Percentiles rank a stretch among this genome's conserved stretches.
Evolutionary conservation across 2,113 vertebrate species (phyloP).

Genomic region (Centropus unirufus): DNA sequence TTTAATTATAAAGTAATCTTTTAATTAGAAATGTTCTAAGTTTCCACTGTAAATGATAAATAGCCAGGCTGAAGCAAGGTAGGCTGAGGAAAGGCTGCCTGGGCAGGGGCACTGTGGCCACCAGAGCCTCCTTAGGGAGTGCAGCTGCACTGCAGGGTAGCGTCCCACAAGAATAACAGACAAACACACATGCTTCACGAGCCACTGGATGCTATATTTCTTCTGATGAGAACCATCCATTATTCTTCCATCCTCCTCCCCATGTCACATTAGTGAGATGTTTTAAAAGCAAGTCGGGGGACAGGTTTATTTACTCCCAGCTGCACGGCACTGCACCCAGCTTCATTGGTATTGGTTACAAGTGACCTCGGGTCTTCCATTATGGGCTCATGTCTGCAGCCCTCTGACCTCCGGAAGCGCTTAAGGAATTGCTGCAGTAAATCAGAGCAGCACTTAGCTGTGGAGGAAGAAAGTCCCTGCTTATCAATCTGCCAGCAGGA

Average conservation of each 20-base stretch:
- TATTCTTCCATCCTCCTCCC: slow-evolving; percentile 28
- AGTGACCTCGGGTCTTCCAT: slow-evolving; percentile 66
- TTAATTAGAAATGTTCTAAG: background rate
- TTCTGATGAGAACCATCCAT: slow-evolving; percentile 33
- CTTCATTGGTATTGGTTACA: slow-evolving; percentile 32
- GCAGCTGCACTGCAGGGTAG: background rate
- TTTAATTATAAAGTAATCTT: background rate
- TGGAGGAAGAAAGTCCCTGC: slow-evolving; percentile 20
- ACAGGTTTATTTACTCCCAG: slow-evolving; percentile 53
- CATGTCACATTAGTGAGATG: background rate
- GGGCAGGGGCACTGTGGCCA: background rate
- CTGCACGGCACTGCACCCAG: background rate
- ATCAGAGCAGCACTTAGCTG: slow-evolving; percentile 62
- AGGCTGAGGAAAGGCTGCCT: background rate
- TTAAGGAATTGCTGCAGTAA: slow-evolving; percentile 74
- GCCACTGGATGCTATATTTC: slow-evolving; percentile 48
- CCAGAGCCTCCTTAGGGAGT: background rate
- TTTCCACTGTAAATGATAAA: background rate
- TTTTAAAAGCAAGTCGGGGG: slow-evolving; percentile 14
- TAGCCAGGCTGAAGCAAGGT: background rate
- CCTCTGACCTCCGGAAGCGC: slow-evolving; percentile 82
- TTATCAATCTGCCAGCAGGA: slow-evolving; percentile 54
- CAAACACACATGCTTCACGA: background rate
- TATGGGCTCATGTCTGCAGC: slow-evolving; percentile 68
- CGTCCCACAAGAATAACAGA: slow-evolving; percentile 45